phyloP scores from a whole-genome alignment of 1,140 invertebrate genomes.

The Drosophila nebulosa region DNA sequence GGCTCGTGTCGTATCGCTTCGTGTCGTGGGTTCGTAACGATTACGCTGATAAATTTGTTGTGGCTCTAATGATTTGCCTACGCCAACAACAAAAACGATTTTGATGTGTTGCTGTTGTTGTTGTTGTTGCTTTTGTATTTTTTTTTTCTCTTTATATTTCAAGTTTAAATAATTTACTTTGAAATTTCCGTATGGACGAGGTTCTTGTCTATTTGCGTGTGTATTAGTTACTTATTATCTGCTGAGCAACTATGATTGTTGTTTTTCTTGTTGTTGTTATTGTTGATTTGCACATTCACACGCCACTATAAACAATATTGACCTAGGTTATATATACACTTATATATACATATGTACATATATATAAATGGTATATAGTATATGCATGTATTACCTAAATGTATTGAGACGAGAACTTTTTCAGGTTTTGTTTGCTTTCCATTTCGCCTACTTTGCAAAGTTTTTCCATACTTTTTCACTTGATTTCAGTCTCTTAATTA shows the following conservation, averaged over 20 bases:
- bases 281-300: conserved; percentile 61
- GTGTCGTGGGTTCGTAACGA: background rate
- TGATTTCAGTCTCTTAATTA: conserved; percentile 42
- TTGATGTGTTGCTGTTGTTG: background rate
- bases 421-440: too few relatives aligned
- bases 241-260: conserved; percentile 40
- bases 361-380: too few relatives aligned
- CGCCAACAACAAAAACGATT: background rate
- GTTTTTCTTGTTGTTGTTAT: conserved; percentile 36
- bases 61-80: background rate
- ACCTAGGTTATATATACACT: conserved; percentile 68
- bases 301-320: conserved; percentile 80
- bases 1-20: too few relatives aligned
- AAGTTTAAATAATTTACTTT: conserved; percentile 10
- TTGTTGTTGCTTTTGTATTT: too few relatives aligned
- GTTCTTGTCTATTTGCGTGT: conserved; percentile 25
- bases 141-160: background rate
- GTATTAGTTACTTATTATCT: conserved; percentile 57
- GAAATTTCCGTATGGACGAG: conserved; percentile 35
- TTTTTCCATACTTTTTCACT: conserved; percentile 19
- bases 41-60: background rate
- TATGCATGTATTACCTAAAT: background rate
- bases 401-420: conserved; percentile 1
- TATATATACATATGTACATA: conserved; percentile 7
- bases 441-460: background rate